Base-by-base conservation (phyloP, 2,888 invertebrate genomes). In the Orchestes rusci region DNA sequence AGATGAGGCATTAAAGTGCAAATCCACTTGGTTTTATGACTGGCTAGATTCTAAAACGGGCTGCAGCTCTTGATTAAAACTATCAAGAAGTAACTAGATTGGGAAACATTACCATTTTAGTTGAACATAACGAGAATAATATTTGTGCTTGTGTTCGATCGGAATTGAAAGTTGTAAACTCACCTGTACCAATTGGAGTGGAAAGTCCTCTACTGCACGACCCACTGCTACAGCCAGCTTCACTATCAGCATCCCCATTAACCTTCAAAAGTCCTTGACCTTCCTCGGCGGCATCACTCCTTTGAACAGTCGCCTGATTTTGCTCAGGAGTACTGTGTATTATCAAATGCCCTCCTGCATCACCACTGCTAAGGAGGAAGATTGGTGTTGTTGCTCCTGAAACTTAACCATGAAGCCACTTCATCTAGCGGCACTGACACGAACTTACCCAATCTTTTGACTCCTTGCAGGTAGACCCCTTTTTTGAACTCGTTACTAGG, bases 181-280 rank as follows among this genome's bases (percentile, higher is more conserved):
- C 47, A 67, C 67, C 67, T 55, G 67, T 65, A 36, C 66, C 66
- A 42, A 65, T 59, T 3, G 66, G 67, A 33, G 64, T 60, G 4
- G 62, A 57, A 19, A 56, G 55, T 41, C 61, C 58, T 45, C 59
- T 54, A 42, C 55, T 53, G 42, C 55, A 53, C 10, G 54, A 53
- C n/a, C n/a, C n/a, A 41, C 53, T 57, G 34, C 56, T 56, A 39
- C 54, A 51, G 28, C 53, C 54, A 10, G 56, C 53, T 41, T 65
- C 64, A 36, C 54, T 56, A 44, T 66, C 66, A n/a, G 52, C 47
- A 15, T 43, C 38, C 10, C 13, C 37, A 4, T 27, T 16, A 12
- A 37, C 38, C 18, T 42, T 48, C 4, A 44, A 13, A 18, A 32
- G 18, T 4, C 23, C 31, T 15, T 58, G 58, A 15, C 52, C 50